Conservation (phyloP, 1,140 invertebrate species). For the Meloidogyne chitwoodi region DNA sequence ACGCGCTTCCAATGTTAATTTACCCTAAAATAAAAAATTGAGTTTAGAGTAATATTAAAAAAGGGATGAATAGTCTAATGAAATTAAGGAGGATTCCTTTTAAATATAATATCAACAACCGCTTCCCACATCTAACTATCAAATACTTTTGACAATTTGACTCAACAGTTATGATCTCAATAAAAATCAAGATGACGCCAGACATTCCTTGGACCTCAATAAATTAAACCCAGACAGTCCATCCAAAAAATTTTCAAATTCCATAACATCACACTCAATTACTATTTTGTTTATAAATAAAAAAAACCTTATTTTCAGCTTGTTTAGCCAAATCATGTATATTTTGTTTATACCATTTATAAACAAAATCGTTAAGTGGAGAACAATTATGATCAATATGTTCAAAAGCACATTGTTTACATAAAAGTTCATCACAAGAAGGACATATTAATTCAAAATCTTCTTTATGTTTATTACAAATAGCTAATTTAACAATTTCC, state of each 20-base stretch:
- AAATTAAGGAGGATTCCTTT: too few species aligned
- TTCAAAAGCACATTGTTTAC: conserved; percentile 23
- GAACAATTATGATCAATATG: conserved; percentile 11
- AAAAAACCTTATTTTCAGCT: conserved; percentile 1
- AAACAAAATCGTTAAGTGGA: not conserved
- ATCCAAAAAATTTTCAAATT: too few species aligned
- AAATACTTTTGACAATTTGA: not conserved
- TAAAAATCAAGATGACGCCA: too few species aligned
- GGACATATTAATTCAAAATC: conserved; percentile 20
- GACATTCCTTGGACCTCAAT: too few species aligned
- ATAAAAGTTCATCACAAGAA: conserved; percentile 23
- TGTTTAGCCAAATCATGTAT: conserved; percentile 4
- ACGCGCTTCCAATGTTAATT: conserved; percentile 17
- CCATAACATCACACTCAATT: not conserved
- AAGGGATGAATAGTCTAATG: too few species aligned
- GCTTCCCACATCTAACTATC: too few species aligned
- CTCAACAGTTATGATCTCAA: too few species aligned
- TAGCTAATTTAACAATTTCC: conserved; percentile 10
- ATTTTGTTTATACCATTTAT: not conserved
- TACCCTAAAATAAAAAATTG: conserved; percentile 16
- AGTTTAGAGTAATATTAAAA: too few species aligned
- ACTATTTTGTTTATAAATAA: not conserved
- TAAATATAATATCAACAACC: too few species aligned
- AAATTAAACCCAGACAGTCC: too few species aligned
- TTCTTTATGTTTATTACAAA: conserved; percentile 17